phyloP scores from a whole-genome alignment of 2,113 vertebrate genomes.

The Chionis minor region DNA sequence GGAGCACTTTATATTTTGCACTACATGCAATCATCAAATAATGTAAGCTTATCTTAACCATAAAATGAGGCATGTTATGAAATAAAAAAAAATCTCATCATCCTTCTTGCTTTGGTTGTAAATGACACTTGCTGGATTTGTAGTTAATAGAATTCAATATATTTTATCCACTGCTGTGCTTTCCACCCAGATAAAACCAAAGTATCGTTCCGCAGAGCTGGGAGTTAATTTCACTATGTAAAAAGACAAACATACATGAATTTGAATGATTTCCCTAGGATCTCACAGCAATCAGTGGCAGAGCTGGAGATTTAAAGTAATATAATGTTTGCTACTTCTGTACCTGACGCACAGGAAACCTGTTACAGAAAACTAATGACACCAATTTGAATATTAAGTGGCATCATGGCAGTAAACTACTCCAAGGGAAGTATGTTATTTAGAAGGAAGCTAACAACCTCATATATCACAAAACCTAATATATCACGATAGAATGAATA shows the following conservation, averaged over 20 bases:
- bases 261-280: background rate
- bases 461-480: conserved; percentile 41
- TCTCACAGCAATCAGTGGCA: background rate
- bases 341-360: background rate
- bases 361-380: background rate
- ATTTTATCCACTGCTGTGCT: background rate
- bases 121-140: background rate
- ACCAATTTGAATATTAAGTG: conserved; percentile 34
- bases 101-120: background rate
- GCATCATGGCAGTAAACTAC: conserved; percentile 28
- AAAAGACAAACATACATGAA: background rate
- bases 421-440: conserved; percentile 21
- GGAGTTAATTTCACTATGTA: background rate
- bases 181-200: background rate
- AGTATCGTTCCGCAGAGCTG: background rate
- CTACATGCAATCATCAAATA: background rate
- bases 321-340: background rate
- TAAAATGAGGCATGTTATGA: background rate
- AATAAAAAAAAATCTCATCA: background rate
- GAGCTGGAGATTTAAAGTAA: background rate
- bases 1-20: background rate
- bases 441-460: conserved; percentile 25
- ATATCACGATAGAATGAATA: conserved; percentile 50
- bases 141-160: background rate
- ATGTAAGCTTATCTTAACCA: background rate